Percentiles rank a stretch among this genome's conserved stretches.
Evolutionary conservation across 37 sponge, comb jelly and placozoan species (phyloP).

Genomic region (Bolinopsis microptera): DNA sequence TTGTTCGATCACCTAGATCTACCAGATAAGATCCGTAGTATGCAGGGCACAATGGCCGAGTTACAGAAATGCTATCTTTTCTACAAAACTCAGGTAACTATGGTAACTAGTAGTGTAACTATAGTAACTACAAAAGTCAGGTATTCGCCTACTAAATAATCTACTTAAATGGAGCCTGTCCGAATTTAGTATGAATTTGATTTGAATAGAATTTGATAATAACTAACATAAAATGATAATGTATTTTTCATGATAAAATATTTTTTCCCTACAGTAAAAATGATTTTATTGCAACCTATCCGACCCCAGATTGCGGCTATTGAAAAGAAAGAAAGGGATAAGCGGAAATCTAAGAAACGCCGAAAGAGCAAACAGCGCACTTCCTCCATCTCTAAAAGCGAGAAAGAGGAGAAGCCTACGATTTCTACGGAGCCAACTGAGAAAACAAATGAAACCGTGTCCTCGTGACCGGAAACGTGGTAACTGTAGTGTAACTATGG

Average conservation of each 20-base stretch:
- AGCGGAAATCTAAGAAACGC: slow-evolving; percentile 1
- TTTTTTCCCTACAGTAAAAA: too few relatives aligned
- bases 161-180: background rate
- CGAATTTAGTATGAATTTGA: background rate
- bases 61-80: slow-evolving; percentile 36
- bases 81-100: slow-evolving; percentile 23
- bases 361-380: slow-evolving; percentile 38
- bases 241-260: too few relatives aligned
- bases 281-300: too few relatives aligned
- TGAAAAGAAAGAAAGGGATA: slow-evolving; percentile 25
- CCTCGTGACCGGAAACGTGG: too few relatives aligned
- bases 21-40: slow-evolving; percentile 18
- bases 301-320: slow-evolving; percentile 29
- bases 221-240: too few relatives aligned
- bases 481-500: too few relatives aligned
- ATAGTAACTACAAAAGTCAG: too few relatives aligned
- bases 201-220: too few relatives aligned
- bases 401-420: background rate
- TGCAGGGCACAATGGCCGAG: slow-evolving; percentile 25
- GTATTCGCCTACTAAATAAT: background rate
- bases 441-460: too few relatives aligned
- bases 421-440: background rate
- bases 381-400: background rate
- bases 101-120: too few relatives aligned
- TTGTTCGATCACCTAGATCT: slow-evolving; percentile 21